These are phyloP conservation scores for Myotis brandtii DNA, from an alignment of 2,113 vertebrate genomes.

Conservation along the genomic window DNA sequence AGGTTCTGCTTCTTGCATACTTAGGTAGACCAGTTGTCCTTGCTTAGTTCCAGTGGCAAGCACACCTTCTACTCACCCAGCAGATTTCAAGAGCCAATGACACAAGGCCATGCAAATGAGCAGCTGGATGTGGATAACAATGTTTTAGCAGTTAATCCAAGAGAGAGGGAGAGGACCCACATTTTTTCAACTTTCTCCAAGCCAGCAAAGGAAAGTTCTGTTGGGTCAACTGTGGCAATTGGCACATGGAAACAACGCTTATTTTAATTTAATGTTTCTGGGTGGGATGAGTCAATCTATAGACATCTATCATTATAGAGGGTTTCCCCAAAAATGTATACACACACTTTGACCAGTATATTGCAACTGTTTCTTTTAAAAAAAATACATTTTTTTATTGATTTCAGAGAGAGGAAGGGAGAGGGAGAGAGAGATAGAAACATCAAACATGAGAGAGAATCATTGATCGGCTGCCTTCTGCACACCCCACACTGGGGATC, in stretches of 20 bases:
- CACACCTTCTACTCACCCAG: not conserved
- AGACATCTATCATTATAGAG: not conserved
- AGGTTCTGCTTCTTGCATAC: not conserved
- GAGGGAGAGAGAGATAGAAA: too few relatives aligned
- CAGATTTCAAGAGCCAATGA: conserved; percentile 22
- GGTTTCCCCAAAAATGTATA: too few relatives aligned
- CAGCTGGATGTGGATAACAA: not conserved
- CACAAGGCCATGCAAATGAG: conserved; percentile 43
- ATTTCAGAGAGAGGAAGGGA: too few relatives aligned
- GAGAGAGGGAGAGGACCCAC: not conserved
- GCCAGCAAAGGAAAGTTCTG: not conserved
- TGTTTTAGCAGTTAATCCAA: not conserved
- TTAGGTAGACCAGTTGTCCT: not conserved
- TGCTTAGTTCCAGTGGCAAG: not conserved
- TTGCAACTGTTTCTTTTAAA: too few relatives aligned
- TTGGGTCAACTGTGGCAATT: not conserved
- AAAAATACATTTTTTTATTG: too few relatives aligned
- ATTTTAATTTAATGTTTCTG: conserved; percentile 3
- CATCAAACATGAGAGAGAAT: too few relatives aligned
- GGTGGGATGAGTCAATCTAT: not conserved
- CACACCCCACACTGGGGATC: too few relatives aligned
- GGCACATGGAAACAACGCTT: not conserved
- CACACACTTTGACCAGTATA: too few relatives aligned
- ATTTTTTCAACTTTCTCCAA: not conserved
- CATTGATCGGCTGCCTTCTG: too few relatives aligned